Evolutionary conservation across 2,797 vertebrate species (phyloP), one percentile per base, ranked within the genome.

Genomic region (Gymnothorax reevesii): DNA sequence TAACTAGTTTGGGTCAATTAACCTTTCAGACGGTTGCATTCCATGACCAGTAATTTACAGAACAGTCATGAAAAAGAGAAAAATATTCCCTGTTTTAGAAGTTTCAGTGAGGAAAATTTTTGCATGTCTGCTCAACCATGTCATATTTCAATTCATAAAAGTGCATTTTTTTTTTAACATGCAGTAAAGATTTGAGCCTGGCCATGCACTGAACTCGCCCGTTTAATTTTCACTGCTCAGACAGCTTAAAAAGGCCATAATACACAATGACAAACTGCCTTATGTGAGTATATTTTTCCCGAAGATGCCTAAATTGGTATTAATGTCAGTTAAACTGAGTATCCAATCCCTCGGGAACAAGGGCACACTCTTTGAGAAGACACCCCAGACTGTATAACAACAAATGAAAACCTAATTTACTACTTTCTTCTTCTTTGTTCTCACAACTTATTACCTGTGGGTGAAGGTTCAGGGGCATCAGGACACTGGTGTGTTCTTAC

Each of bases 371-470:
- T 86, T 73, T 60, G 27, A 60, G 85, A 42, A 82, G 77, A 86
- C 33, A 57, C 13, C 73, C 83, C 77, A 84, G 86, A 82, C 83
- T 87, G 73, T 69, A 84, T 17, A 79, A 79, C 71, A 71, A 85
- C 84, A 84, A 82, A 87, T 82, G n/a, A 49, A 54, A 69, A 52
- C 15, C 75, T 55, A n/a, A 42, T 83, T 73, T 83, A 75, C 57
- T 49, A 71, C 17, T 75, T 17, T 96, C 96, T 97, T 96, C 96
- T 93, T 62, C 57, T 59, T 6, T 59, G 13, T 62, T 22, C 60
- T 62, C 20, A 77, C 33, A n/a, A 79, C 13, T 79, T 54, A 79
- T 79, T 79, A 79, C 75, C 75, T 79, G 75, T 79, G 9, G 42
- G 75, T 79, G 12, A 79, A 79, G 49, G 75, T 54, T n/a, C 52